phyloP scores from a whole-genome alignment of 2,113 vertebrate genomes.

The Equus quagga region DNA sequence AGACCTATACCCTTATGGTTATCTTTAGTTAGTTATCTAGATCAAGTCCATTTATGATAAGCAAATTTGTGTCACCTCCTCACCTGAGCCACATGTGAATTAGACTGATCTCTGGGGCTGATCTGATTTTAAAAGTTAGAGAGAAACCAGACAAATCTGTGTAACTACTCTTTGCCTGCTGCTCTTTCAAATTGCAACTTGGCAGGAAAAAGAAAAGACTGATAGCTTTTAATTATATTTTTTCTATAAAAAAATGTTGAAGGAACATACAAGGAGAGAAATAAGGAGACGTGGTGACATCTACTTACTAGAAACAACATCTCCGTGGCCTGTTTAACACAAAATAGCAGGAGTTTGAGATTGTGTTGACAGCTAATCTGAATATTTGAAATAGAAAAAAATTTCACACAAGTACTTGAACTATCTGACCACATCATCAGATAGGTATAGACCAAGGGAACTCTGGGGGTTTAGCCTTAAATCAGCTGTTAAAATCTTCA shows the following conservation, averaged over 20 bases:
- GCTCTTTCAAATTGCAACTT: not conserved
- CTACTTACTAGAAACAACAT: not conserved
- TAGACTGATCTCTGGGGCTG: not conserved
- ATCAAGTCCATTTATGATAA: constrained; percentile 33
- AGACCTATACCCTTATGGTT: not conserved
- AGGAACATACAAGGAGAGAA: not conserved
- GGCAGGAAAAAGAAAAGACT: not conserved
- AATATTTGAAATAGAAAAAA: not conserved
- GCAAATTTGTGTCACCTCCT: not conserved
- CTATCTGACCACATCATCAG: not conserved
- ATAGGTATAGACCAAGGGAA: not conserved
- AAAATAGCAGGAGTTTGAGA: no score
- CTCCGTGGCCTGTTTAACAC: not conserved
- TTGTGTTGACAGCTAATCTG: not conserved
- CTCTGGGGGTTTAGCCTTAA: not conserved
- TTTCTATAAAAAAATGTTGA: not conserved
- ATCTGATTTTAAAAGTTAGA: not conserved
- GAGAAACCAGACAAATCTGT: not conserved
- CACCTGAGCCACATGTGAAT: not conserved
- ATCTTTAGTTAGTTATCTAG: not conserved
- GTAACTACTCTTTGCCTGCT: not conserved
- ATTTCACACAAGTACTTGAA: not conserved
- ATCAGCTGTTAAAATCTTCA: not conserved
- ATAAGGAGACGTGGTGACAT: not conserved
- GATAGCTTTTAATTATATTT: not conserved